Conservation (phyloP, 2,113 vertebrate species). For the Catharus minimus region DNA sequence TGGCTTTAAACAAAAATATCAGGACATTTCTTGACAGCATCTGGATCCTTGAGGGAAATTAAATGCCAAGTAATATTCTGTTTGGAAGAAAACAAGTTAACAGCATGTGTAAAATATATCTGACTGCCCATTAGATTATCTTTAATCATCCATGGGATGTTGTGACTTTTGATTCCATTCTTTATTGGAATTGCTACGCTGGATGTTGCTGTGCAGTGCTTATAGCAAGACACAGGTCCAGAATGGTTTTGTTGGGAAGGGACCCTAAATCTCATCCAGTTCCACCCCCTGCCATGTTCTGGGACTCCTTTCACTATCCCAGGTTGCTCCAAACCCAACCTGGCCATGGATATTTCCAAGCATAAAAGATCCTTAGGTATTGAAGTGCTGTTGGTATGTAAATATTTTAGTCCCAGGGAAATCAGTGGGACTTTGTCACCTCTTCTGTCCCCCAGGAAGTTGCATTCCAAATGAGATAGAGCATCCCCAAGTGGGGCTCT, state of each 20-base stretch:
- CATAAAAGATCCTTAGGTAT: not conserved
- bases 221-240: not conserved
- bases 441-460: not conserved
- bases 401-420: not conserved
- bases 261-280: not conserved
- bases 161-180: not conserved
- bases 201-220: not conserved
- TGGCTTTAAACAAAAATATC: slow-evolving; percentile 1
- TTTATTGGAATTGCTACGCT: not conserved
- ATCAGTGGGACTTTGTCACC: not conserved
- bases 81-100: slow-evolving; percentile 16
- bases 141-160: not conserved
- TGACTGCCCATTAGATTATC: slow-evolving; percentile 5
- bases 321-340: not conserved
- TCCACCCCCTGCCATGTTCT: not conserved
- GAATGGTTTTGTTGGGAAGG: not conserved
- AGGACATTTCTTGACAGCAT: not conserved
- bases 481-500: not conserved
- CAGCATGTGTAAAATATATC: slow-evolving; percentile 10
- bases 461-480: not conserved
- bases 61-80: slow-evolving; percentile 33
- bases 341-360: not conserved
- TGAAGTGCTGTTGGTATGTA: not conserved
- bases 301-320: not conserved
- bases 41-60: slow-evolving; percentile 34